Evolutionary conservation across 1,140 invertebrate genomes (phyloP).

Genomic region (Chironomus striatipennis): DNA sequence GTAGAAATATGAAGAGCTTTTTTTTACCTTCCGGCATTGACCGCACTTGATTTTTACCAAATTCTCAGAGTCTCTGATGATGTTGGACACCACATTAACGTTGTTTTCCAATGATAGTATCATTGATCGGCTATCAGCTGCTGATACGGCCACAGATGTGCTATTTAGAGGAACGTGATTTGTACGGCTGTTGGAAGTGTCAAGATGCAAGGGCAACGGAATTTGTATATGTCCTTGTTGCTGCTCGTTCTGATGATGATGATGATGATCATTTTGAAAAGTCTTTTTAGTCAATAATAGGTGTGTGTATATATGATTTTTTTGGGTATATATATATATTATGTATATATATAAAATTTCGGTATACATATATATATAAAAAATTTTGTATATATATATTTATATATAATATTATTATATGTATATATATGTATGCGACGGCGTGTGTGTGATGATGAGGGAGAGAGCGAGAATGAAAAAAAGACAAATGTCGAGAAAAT

Average conservation of each 20-base stretch:
- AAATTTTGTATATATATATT: background rate
- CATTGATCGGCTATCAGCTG: slow-evolving; percentile 15
- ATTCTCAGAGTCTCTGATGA: slow-evolving; percentile 17
- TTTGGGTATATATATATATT: background rate
- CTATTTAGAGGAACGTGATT: slow-evolving; percentile 21
- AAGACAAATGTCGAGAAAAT: slow-evolving; percentile 17
- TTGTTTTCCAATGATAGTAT: slow-evolving; percentile 22
- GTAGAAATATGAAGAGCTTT: background rate
- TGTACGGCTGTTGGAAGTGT: slow-evolving; percentile 21
- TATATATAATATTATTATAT: background rate
- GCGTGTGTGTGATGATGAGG: slow-evolving; percentile 10
- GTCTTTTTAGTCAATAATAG: slow-evolving; percentile 20
- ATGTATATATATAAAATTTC: background rate
- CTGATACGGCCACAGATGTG: background rate
- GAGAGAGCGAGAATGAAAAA: slow-evolving; percentile 19
- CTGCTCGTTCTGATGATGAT: slow-evolving; percentile 17
- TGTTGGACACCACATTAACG: slow-evolving; percentile 19
- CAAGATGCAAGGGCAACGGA: slow-evolving; percentile 21
- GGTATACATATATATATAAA: background rate
- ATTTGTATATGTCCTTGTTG: background rate
- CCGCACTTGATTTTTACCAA: slow-evolving; percentile 19
- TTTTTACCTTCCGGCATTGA: slow-evolving; percentile 16
- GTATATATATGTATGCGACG: background rate
- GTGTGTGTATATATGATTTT: background rate
- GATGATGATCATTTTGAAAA: slow-evolving; percentile 20